Evolutionary conservation across 2,113 vertebrate genomes (phyloP).

Genomic region (Amphiprion ocellaris): DNA sequence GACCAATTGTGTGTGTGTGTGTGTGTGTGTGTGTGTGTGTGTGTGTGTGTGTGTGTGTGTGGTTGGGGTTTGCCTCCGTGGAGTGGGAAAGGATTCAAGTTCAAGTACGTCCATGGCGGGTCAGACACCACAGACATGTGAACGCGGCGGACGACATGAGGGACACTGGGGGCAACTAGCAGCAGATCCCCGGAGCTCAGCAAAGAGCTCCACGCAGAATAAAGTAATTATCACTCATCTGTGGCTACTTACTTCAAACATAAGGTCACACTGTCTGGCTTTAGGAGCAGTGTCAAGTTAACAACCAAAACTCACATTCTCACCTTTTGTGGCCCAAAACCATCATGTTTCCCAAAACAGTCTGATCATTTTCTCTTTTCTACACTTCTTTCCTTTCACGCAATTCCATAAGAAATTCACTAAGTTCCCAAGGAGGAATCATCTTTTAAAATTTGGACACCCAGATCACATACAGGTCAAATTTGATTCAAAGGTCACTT

Average conservation of each 20-base stretch:
- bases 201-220: neutral
- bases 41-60: conserved; percentile 90
- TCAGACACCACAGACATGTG: conserved; percentile 83
- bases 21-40: conserved; percentile 89
- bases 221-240: conserved; percentile 17
- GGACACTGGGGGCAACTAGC: conserved; percentile 90
- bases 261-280: neutral
- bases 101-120: conserved; percentile 94
- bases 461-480: neutral
- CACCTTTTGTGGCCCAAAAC: neutral
- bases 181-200: conserved; percentile 83
- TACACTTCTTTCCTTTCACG: neutral
- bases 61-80: conserved; percentile 93
- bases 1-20: conserved; percentile 91
- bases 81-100: conserved; percentile 95
- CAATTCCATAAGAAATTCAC: neutral
- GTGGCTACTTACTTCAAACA: neutral
- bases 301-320: neutral
- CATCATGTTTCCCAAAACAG: neutral
- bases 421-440: neutral
- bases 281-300: neutral
- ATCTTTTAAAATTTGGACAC: neutral
- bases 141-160: conserved; percentile 83
- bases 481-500: conserved; percentile 14
- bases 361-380: neutral